Evolutionary conservation across 2,888 invertebrate genomes (phyloP), one percentile per base, ranked within the genome.

Genomic region (Calameuta idolon): DNA sequence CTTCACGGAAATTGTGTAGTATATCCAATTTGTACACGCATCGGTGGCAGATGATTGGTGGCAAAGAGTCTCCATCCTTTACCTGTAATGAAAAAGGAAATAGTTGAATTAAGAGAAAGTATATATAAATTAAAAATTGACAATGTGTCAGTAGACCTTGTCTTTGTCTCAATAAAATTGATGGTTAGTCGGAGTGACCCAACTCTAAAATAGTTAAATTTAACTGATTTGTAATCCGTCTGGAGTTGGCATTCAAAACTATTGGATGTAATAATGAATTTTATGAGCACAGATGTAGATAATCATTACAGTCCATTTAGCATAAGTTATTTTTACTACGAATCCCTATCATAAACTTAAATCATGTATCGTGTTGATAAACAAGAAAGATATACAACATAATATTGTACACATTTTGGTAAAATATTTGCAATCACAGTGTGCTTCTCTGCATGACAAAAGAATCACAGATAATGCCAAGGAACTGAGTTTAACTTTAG

Each of bases 11-110:
- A 87, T 95, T 95, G 92, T 95, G 94, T 87, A 96, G 94, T 81
- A 95, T 94, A 90, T 96, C 95, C 87, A 97, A 93, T 90, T 96
- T 96, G 88, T 94, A 94, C 85, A 94, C 94, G 92, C 97, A 97
- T 85, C 94, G 94, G 81, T 94, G 94, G 92, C 97, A 97, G 85
- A 97, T 94, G 86, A 96, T 94, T 86, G 95, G 94, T 85, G 96
- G 96, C 90, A 96, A 93, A 87, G 94, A 94, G 92, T 97, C 96
- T 87, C 94, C 94, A 90, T 95, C 95, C 87, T 95, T 94, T 83
- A 96, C 95, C 96, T 96, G 92, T 87, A 93, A 93, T 88, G 85
- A 75, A 80, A 91, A 91, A 81, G 68, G 85, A 82, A 81, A 80
- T 74, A 81, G 31, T 23, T 55, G 55, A 55, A 55, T 55, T 23